phyloP scores from a whole-genome alignment of 1,140 invertebrate genomes.

The Helicoverpa armigera region DNA sequence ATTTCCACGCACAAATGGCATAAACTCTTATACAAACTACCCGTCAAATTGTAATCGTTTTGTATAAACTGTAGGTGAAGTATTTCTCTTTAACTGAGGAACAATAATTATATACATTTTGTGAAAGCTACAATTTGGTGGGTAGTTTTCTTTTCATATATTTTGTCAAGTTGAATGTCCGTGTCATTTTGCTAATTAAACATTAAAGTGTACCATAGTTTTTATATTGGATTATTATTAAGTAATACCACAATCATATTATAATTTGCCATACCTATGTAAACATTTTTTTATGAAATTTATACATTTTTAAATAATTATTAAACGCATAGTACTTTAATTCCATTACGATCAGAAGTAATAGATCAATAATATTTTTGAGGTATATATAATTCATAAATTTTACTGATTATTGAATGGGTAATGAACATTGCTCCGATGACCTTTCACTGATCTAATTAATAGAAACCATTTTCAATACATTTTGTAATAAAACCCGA shows the following conservation, averaged over 20 bases:
- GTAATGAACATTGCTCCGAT: conserved; percentile 6
- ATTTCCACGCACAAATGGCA: conserved; percentile 34
- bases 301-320: conserved; percentile 35
- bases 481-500: not conserved
- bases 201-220: conserved; percentile 27
- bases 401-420: conserved; percentile 28
- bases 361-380: conserved; percentile 38
- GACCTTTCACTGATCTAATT: conserved; percentile 27
- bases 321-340: conserved; percentile 27
- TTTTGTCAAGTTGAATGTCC: conserved; percentile 38
- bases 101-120: not conserved
- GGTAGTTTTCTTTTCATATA: conserved; percentile 5
- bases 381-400: conserved; percentile 33
- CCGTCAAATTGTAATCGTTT: conserved; percentile 18
- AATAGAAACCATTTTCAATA: conserved; percentile 7
- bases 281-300: conserved; percentile 31
- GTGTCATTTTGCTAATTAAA: conserved; percentile 46
- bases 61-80: not conserved
- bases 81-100: not conserved
- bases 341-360: conserved; percentile 36
- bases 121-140: conserved; percentile 6
- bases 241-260: conserved; percentile 26
- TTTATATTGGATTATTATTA: conserved; percentile 34
- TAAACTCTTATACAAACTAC: conserved; percentile 1
- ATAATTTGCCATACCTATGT: conserved; percentile 26